These are phyloP conservation scores for Sphaerophoria rueppellii DNA, from an alignment of 2,888 invertebrate species.

Conservation along the genomic window DNA sequence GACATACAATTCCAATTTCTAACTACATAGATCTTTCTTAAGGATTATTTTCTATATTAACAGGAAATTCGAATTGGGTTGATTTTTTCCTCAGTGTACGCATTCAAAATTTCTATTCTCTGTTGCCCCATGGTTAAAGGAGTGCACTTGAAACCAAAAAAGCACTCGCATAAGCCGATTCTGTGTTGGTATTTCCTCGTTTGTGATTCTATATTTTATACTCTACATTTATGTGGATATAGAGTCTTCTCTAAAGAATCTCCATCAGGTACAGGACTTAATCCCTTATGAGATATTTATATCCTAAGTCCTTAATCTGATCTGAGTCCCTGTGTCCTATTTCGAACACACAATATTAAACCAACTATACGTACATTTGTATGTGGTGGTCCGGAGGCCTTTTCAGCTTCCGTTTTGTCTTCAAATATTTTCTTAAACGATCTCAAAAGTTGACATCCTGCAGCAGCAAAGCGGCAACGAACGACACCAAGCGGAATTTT, in stretches of 20 bases:
- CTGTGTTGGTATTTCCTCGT: constrained; percentile 27
- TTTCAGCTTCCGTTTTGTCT: constrained; percentile 48
- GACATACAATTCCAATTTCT: not conserved
- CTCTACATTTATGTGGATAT: not conserved
- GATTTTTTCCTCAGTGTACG: too few relatives aligned
- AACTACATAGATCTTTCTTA: too few relatives aligned
- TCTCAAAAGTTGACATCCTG: constrained; percentile 49
- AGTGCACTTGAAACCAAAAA: constrained; percentile 16
- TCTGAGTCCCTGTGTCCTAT: constrained; percentile 50
- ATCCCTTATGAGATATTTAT: constrained; percentile 60
- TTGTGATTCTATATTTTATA: constrained; percentile 6
- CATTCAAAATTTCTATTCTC: not conserved
- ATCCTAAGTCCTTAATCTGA: constrained; percentile 59
- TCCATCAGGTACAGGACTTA: not conserved
- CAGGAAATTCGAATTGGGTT: too few relatives aligned
- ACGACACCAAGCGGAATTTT: not conserved
- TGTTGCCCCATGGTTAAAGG: constrained; percentile 19
- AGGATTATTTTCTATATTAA: too few relatives aligned
- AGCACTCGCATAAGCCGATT: constrained; percentile 23
- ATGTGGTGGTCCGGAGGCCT: constrained; percentile 3
- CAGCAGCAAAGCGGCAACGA: not conserved
- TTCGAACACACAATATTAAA: not conserved
- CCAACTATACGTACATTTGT: too few relatives aligned
- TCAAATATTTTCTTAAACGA: constrained; percentile 59
- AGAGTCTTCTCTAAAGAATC: not conserved